A percentile compares a stretch with the other conserved stretches of the same genome.
Evolutionary conservation across 2,113 vertebrate genomes (phyloP).

Genomic region (Dicerorhinus sumatrensis): DNA sequence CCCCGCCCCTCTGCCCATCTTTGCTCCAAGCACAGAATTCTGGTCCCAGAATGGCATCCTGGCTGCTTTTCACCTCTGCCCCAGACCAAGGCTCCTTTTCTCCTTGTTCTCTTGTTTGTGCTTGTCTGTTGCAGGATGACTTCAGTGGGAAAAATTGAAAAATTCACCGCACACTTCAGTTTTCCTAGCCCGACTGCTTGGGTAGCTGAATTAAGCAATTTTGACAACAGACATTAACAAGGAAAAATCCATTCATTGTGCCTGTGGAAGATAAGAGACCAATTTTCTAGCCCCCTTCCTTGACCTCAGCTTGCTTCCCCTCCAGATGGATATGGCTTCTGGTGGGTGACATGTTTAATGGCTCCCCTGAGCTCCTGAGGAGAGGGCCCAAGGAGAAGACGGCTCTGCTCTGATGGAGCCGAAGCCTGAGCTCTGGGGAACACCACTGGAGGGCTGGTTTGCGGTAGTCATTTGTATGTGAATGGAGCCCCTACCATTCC

Average conservation of each 20-base stretch:
- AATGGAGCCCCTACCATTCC: background rate
- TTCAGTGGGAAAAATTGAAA: background rate
- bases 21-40: background rate
- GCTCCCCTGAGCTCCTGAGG: background rate
- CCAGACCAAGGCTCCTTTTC: background rate
- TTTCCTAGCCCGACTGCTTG: background rate
- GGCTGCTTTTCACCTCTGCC: background rate
- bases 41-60: background rate
- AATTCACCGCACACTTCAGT: background rate
- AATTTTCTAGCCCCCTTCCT: background rate
- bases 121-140: background rate
- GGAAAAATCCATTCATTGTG: background rate
- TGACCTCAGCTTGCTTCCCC: background rate
- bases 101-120: background rate
- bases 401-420: background rate
- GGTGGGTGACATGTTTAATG: background rate
- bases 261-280: background rate
- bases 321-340: background rate
- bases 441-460: fast-evolving
- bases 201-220: background rate
- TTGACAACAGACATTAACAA: background rate
- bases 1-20: background rate
- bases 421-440: background rate
- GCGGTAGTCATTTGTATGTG: background rate
- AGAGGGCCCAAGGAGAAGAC: background rate